Evolutionary conservation across 2,888 invertebrate species (phyloP).

Genomic region (Archips xylosteana): DNA sequence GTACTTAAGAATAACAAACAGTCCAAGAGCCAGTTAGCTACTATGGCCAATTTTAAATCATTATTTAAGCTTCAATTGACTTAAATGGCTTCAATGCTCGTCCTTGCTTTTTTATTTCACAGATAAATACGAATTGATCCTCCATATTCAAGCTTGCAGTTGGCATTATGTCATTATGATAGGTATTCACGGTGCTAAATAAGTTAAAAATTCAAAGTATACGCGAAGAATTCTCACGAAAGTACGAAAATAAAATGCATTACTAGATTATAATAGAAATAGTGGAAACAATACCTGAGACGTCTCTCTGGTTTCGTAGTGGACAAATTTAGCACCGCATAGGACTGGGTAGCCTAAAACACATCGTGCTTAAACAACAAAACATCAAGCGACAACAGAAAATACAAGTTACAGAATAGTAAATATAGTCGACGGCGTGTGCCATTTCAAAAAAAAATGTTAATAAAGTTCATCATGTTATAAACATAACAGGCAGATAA

Average conservation of each 20-base stretch:
- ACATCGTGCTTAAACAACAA: conserved; percentile 81
- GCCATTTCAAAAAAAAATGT: conserved; percentile 77
- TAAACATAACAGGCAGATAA: conserved; percentile 86
- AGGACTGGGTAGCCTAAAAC: conserved; percentile 73
- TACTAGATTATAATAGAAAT: not conserved
- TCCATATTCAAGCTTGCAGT: not conserved
- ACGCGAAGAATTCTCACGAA: conserved; percentile 23
- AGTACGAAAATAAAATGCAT: conserved; percentile 33
- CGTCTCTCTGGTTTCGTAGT: conserved; percentile 21
- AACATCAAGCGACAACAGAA: conserved; percentile 82
- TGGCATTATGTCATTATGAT: conserved; percentile 8
- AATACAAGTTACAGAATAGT: conserved; percentile 78
- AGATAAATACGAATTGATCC: not conserved
- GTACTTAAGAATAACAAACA: conserved; percentile 2
- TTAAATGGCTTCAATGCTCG: conserved; percentile 1
- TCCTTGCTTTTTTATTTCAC: conserved; percentile 4
- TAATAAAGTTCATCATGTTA: conserved; percentile 84
- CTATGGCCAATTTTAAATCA: not conserved
- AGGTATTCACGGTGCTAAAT: conserved; percentile 40
- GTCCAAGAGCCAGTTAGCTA: not conserved
- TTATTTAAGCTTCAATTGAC: not conserved
- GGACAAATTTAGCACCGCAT: conserved; percentile 70
- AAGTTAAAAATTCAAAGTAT: conserved; percentile 24
- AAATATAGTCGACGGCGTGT: conserved; percentile 86
- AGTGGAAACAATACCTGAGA: conserved; percentile 31